phyloP scores from a whole-genome alignment of 2,113 vertebrate species.

The Furnarius figulus region DNA sequence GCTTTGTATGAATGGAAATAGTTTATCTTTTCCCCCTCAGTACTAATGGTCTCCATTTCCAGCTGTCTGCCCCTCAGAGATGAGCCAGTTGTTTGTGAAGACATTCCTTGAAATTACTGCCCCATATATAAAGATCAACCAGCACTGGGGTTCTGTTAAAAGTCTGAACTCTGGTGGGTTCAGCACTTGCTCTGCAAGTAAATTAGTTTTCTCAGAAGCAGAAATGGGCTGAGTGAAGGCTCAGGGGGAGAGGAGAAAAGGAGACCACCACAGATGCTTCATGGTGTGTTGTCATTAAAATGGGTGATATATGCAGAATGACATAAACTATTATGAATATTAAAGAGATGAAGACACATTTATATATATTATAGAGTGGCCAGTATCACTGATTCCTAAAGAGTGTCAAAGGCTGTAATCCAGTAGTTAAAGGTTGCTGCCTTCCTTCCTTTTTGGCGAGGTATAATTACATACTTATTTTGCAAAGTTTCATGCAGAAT shows the following conservation, averaged over 20 bases:
- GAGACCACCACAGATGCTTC: not conserved
- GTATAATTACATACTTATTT: not conserved
- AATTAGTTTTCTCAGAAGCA: slow-evolving; percentile 2
- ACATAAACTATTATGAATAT: not conserved
- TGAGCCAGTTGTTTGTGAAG: not conserved
- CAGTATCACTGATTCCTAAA: not conserved
- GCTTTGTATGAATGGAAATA: not conserved
- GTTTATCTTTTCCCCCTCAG: not conserved
- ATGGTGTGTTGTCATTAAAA: not conserved
- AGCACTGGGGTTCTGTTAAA: not conserved
- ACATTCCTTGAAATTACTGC: not conserved
- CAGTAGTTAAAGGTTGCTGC: not conserved
- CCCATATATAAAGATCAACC: not conserved
- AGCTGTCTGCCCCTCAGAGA: not conserved
- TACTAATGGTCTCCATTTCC: not conserved
- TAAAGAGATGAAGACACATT: not conserved
- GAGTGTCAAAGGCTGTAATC: not conserved
- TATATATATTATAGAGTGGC: not conserved
- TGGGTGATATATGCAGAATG: not conserved
- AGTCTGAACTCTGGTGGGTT: not conserved
- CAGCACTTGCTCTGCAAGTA: not conserved
- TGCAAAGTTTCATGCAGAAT: not conserved
- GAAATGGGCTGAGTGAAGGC: not conserved
- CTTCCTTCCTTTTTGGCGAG: not conserved
- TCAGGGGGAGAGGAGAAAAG: not conserved